These are phyloP conservation scores for Apis laboriosa DNA, from an alignment of 1,140 invertebrate genomes.

Conservation along the genomic window DNA sequence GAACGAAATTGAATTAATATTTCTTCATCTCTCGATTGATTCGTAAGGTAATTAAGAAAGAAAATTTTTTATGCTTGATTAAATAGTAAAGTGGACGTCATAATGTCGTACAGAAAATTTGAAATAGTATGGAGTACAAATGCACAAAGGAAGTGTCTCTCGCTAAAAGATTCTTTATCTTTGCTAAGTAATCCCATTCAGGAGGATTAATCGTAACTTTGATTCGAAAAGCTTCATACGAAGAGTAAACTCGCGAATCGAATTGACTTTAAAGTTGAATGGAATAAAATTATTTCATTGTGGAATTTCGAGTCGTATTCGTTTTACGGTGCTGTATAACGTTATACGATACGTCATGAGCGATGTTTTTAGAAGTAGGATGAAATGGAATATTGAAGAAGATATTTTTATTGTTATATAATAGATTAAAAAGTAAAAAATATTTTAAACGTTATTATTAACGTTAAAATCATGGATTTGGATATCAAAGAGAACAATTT, in stretches of 20 bases:
- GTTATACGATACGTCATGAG: not conserved
- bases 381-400: no score
- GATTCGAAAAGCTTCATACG: constrained; percentile 1
- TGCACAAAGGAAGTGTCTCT: not conserved
- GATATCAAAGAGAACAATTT: no score
- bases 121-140: not conserved
- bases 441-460: no score
- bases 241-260: not conserved
- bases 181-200: constrained; percentile 29
- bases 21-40: no score
- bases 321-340: not conserved
- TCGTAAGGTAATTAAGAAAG: not conserved
- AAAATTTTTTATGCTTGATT: not conserved
- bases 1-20: no score
- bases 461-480: no score
- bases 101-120: not conserved
- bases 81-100: not conserved
- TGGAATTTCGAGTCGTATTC: not conserved
- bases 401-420: no score
- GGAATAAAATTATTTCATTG: constrained; percentile 37
- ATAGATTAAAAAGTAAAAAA: no score
- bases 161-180: constrained; percentile 9
- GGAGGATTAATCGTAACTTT: constrained; percentile 34
- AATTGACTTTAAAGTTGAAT: constrained; percentile 21
- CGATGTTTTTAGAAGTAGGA: no score